phyloP scores from a whole-genome alignment of 1,140 invertebrate species.

The Drosophila truncata region DNA sequence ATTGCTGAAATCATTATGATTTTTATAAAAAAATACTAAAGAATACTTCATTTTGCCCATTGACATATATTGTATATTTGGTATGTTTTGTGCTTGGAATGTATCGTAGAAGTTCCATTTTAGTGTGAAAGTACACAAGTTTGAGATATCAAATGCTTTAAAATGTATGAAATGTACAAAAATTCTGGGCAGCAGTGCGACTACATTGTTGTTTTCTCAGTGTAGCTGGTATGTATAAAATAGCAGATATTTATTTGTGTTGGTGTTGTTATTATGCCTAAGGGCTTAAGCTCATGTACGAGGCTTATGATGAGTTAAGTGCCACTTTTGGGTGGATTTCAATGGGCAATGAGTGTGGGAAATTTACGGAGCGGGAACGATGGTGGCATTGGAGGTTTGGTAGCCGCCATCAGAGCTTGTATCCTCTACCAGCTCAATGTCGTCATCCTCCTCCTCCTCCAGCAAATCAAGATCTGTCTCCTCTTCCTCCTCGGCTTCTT shows the following conservation, averaged over 20 bases:
- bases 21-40: not conserved
- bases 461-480: not conserved
- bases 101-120: not conserved
- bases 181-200: not conserved
- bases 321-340: slow-evolving; percentile 50
- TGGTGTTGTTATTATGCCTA: slow-evolving; percentile 44
- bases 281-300: slow-evolving; percentile 47
- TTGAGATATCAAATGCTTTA: not conserved
- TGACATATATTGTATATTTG: not conserved
- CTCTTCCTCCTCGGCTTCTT: not conserved
- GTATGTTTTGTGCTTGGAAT: not conserved
- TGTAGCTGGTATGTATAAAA: slow-evolving; percentile 46
- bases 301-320: slow-evolving; percentile 63
- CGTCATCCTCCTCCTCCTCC: not conserved
- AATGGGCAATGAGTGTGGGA: slow-evolving; percentile 2
- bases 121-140: not conserved
- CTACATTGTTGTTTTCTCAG: not conserved
- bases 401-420: slow-evolving; percentile 25
- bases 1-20: too few species aligned
- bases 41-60: not conserved
- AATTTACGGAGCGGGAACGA: not conserved
- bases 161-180: not conserved
- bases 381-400: slow-evolving; percentile 3
- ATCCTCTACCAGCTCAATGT: not conserved
- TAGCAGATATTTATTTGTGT: slow-evolving; percentile 56